Conservation (phyloP, 2,113 vertebrate species). For the Morone chrysops region DNA sequence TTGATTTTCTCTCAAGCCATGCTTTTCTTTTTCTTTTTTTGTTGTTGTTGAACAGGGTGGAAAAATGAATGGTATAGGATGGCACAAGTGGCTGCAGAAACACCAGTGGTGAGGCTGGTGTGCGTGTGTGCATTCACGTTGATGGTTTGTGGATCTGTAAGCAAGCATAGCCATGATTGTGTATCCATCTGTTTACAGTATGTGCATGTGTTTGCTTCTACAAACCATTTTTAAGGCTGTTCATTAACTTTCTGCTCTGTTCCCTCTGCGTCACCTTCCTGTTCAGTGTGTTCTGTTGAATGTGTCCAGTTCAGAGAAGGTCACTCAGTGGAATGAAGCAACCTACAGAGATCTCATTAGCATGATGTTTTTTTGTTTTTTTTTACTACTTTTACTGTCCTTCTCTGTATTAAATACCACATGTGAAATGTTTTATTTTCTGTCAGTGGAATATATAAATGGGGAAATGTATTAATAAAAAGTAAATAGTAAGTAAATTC, state of each 20-base stretch:
- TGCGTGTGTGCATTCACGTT: background rate
- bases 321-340: conserved; percentile 42
- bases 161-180: background rate
- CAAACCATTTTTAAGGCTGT: conserved; percentile 39
- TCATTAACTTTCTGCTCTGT: conserved; percentile 49
- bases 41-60: background rate
- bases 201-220: conserved; percentile 3
- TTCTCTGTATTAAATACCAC: background rate
- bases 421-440: background rate
- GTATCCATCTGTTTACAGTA: conserved; percentile 14
- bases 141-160: conserved; percentile 18
- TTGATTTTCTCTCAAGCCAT: conserved; percentile 64
- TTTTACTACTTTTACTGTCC: conserved; percentile 8
- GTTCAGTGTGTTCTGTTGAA: conserved; percentile 30
- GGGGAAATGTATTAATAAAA: background rate
- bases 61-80: conserved; percentile 20
- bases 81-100: conserved; percentile 2
- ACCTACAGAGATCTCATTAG: conserved; percentile 63
- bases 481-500: background rate
- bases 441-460: background rate
- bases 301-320: conserved; percentile 59
- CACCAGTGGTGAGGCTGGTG: background rate
- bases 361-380: conserved; percentile 25
- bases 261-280: conserved; percentile 7
- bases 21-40: conserved; percentile 25